Percentiles rank a stretch among this genome's conserved stretches.
These are phyloP conservation scores for Drosophila acutilabella DNA, from an alignment of 2,888 invertebrate species.

Conservation along the genomic window DNA sequence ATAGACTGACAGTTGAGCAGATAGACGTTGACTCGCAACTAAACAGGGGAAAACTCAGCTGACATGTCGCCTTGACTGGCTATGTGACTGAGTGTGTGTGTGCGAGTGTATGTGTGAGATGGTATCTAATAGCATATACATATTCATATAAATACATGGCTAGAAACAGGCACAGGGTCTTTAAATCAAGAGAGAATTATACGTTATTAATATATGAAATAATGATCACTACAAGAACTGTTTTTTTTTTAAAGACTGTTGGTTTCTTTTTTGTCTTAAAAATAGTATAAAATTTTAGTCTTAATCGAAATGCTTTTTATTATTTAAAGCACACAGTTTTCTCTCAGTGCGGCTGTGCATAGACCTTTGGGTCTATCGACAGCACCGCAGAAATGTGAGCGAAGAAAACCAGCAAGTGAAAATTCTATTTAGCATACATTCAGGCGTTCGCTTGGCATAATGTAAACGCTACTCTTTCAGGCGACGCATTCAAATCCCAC, in stretches of 20 bases:
- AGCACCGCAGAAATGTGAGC: constrained; percentile 42
- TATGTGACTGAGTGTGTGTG: constrained; percentile 6
- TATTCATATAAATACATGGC: constrained; percentile 12
- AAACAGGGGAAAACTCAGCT: constrained; percentile 43
- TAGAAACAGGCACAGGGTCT: background rate
- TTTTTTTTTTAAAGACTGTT: too few species aligned
- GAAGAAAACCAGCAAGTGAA: constrained; percentile 43
- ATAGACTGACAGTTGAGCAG: constrained; percentile 26
- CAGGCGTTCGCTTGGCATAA: constrained; percentile 72
- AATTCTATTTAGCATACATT: constrained; percentile 80
- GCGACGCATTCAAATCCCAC: constrained; percentile 71
- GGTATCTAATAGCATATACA: constrained; percentile 1
- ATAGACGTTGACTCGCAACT: constrained; percentile 5
- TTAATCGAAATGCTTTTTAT: too few species aligned
- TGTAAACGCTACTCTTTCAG: constrained; percentile 59
- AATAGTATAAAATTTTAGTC: too few species aligned
- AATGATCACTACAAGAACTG: too few species aligned
- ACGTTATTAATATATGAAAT: too few species aligned
- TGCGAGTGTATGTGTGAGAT: constrained; percentile 4
- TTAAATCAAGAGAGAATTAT: too few species aligned
- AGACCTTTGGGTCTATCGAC: constrained; percentile 45
- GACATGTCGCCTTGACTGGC: constrained; percentile 76
- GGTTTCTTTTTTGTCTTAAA: too few species aligned
- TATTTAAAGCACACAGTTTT: background rate
- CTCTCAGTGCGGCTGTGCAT: background rate